Evolutionary conservation across 2,113 vertebrate species (phyloP).

Genomic region (Anthoscopus minutus): DNA sequence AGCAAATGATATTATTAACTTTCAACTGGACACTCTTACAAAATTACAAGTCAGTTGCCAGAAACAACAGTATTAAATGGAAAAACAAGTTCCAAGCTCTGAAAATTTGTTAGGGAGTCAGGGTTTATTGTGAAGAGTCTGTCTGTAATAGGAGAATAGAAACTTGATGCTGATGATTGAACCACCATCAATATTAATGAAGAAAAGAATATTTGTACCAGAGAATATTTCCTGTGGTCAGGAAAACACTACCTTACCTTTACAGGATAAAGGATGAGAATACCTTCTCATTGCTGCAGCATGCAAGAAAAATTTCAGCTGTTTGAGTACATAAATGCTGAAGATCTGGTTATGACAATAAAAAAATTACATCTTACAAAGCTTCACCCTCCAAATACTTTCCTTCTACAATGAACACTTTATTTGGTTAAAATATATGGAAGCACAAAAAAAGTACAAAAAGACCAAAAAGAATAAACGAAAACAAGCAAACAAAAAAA

Average conservation of each 20-base stretch:
- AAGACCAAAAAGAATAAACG: too few relatives aligned
- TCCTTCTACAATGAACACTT: background rate
- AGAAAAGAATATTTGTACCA: background rate
- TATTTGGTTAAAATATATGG: background rate
- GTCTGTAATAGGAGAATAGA: background rate
- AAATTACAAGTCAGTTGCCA: background rate
- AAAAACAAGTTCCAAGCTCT: background rate
- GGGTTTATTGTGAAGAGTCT: background rate
- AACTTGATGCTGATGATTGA: background rate
- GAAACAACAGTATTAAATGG: background rate
- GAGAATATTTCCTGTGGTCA: too few relatives aligned
- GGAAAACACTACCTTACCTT: background rate
- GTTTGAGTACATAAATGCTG: background rate
- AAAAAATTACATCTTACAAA: background rate
- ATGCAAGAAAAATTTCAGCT: background rate
- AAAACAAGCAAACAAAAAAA: too few relatives aligned
- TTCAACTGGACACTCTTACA: background rate
- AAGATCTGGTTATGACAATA: background rate
- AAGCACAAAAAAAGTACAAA: background rate
- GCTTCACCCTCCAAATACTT: background rate
- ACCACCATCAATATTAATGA: background rate
- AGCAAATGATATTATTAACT: conserved; percentile 7
- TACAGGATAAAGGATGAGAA: background rate
- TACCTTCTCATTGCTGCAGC: background rate
- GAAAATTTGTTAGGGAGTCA: background rate